Base-by-base conservation (phyloP, 2,797 vertebrate genomes). In the Podarcis siculus region DNA sequence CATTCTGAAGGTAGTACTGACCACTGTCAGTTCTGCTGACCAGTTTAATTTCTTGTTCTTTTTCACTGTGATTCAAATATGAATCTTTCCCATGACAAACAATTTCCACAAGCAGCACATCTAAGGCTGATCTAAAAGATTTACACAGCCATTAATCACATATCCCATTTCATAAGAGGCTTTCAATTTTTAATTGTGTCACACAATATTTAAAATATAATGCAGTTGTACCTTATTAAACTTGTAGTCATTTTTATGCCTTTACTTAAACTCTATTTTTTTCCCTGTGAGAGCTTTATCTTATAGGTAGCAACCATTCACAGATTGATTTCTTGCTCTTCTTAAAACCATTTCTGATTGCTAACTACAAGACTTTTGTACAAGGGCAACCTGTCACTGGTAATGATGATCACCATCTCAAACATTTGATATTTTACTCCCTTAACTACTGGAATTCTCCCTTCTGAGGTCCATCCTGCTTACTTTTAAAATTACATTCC, bases 401-500 rank as follows among this genome's bases (percentile, higher is more conserved):
- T 92, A 94, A 94, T 88, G 58, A 95, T 93, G 88, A 93, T 90
- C 91, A 92, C 77, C 87, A 92, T 94, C 90, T 90, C 85, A 85
- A 90, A 89, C 87, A 90, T 89, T 86, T 79, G 93, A 95, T 95
- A 94, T 92, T 89, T 80, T 78, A 89, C 92, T 94, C 92, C 69
- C 86, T 86, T 23, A 90, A 61, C 94, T 88, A 77, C 94, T 90
- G 93, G 87, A 93, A 92, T 89, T 86, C 92, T 82, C 90, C 91
- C 75, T 91, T 88, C 89, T 89, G 91, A 95, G 94, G 93, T 87
- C 91, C 89, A 61, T 95, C 91, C 82, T 89, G 93, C 95, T 95
- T 92, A 94, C 93, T 95, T 96, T 95, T 96, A 95, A 95, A 95
- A 95, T 92, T 95, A 94, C 76, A 58, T 92, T 93, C 93, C 90